These are phyloP conservation scores for Nestor notabilis DNA, from an alignment of 2,113 vertebrate genomes.

Conservation along the genomic window DNA sequence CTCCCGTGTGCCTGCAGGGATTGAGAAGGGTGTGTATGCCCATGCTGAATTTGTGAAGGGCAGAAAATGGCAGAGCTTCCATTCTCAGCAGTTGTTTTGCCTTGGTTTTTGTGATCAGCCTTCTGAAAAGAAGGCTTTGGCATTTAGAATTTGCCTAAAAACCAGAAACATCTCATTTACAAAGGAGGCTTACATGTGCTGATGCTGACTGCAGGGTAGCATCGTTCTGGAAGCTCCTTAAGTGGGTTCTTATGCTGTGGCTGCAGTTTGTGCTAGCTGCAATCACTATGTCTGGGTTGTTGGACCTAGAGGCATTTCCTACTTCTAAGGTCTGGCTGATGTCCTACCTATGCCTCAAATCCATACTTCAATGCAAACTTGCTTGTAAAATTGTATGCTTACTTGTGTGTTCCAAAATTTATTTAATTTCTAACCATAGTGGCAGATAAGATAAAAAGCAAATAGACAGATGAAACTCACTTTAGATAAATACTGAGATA, in stretches of 20 bases:
- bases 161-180: neutral
- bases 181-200: neutral
- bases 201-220: fast-evolving
- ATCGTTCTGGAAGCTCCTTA: neutral
- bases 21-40: neutral
- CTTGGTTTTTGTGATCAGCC: neutral
- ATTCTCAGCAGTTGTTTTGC: neutral
- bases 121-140: neutral
- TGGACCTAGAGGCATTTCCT: neutral
- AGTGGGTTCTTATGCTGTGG: neutral
- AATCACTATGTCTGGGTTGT: neutral
- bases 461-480: neutral
- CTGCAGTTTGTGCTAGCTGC: neutral
- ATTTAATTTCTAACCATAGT: neutral
- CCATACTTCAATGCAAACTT: neutral
- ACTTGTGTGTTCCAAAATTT: neutral
- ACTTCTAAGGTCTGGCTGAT: neutral
- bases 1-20: neutral
- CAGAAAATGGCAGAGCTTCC: neutral
- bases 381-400: neutral
- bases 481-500: neutral
- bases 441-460: neutral
- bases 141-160: neutral
- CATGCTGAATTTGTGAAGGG: neutral
- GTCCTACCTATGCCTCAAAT: neutral